Evolutionary conservation across 2,888 invertebrate species (phyloP).

Genomic region (Octodonta nipae): DNA sequence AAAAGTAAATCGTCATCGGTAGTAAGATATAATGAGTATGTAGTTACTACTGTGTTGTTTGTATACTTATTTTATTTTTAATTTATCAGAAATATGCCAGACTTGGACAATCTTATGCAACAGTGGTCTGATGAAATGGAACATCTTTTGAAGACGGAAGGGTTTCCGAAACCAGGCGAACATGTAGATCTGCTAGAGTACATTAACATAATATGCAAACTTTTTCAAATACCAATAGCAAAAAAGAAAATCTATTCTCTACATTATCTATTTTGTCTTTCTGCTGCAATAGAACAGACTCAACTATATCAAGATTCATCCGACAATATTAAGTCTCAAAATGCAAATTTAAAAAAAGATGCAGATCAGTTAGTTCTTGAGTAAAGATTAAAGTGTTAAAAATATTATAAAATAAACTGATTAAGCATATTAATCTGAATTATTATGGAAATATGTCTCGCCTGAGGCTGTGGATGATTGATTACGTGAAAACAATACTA

Average conservation of each 20-base stretch:
- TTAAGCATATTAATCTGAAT: too few relatives aligned
- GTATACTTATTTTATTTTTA: background rate
- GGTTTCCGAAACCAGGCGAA: conserved; percentile 64
- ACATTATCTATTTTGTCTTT: conserved; percentile 72
- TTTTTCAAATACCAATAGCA: conserved; percentile 77
- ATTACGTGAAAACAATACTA: too few relatives aligned
- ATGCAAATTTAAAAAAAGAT: conserved; percentile 12
- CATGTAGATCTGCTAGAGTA: conserved; percentile 65
- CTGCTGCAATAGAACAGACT: conserved; percentile 56
- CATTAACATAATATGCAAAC: conserved; percentile 67
- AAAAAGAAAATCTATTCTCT: conserved; percentile 69
- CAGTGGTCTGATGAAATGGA: conserved; percentile 90
- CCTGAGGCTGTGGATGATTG: too few relatives aligned
- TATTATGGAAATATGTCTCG: too few relatives aligned
- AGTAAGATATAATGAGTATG: conserved; percentile 65
- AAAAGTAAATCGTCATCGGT: conserved; percentile 76
- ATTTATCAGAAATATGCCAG: conserved; percentile 66
- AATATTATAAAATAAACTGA: too few relatives aligned
- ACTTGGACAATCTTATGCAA: conserved; percentile 84
- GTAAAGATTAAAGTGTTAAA: too few relatives aligned
- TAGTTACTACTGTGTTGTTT: conserved; percentile 5
- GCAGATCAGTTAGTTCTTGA: conserved; percentile 30
- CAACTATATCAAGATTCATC: conserved; percentile 37
- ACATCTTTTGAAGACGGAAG: conserved; percentile 56
- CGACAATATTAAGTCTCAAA: conserved; percentile 11